Evolutionary conservation across 2,113 vertebrate species (phyloP).

Genomic region (Festucalex cinctus): DNA sequence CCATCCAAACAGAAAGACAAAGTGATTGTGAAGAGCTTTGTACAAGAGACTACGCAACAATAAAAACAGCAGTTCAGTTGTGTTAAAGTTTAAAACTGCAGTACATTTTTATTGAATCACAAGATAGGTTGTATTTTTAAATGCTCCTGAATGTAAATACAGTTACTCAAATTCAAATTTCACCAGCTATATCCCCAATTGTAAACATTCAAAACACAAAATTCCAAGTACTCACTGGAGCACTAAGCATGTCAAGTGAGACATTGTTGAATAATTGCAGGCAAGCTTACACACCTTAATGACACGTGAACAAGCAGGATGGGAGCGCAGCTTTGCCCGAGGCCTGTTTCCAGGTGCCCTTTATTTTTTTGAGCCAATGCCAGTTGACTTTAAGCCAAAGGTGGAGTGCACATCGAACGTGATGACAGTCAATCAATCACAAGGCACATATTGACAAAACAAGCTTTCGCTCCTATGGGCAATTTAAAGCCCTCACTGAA

Average conservation of each 20-base stretch:
- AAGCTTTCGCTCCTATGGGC: not conserved
- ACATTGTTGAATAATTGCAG: not conserved
- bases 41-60: no score
- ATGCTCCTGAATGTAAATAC: no score
- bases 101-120: no score
- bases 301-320: not conserved
- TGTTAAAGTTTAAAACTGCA: no score
- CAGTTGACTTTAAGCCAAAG: not conserved
- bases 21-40: not conserved
- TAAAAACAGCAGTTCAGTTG: not conserved
- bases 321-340: not conserved
- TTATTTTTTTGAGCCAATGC: not conserved
- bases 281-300: no score
- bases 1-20: not conserved
- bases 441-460: not conserved
- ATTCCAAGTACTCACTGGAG: not conserved
- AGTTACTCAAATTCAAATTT: no score
- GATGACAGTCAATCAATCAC: not conserved
- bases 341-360: not conserved
- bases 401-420: not conserved
- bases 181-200: not conserved
- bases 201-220: not conserved
- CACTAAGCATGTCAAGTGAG: not conserved
- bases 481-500: not conserved
- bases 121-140: no score